Percentiles rank a stretch among this genome's conserved stretches.
Evolutionary conservation across 2,797 vertebrate species (phyloP).

Genomic region (Danio aesculapii): DNA sequence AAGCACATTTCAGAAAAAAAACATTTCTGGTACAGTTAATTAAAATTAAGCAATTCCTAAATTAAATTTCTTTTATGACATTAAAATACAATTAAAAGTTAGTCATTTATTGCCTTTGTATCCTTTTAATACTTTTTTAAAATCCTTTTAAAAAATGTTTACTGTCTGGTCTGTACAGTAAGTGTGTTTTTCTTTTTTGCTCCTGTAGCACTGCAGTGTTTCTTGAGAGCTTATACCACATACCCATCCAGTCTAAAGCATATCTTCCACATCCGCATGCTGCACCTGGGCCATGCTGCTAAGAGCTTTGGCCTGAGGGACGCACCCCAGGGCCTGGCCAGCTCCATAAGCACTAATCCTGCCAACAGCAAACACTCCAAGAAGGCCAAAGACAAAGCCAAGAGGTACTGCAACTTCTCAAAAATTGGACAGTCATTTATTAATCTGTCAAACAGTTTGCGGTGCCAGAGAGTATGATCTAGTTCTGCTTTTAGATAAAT

Average conservation of each 20-base stretch:
- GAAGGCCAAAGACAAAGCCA: conserved; percentile 45
- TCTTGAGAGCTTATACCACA: conserved; percentile 88
- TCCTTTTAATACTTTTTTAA: too few species aligned
- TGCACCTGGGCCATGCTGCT: conserved; percentile 92
- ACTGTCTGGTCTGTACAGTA: neutral
- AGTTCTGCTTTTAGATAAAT: conserved; percentile 33
- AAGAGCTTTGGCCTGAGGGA: conserved; percentile 97
- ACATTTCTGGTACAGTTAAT: neutral
- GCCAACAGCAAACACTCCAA: conserved; percentile 47
- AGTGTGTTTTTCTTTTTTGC: neutral
- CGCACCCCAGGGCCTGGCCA: conserved; percentile 83
- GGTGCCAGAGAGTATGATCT: neutral
- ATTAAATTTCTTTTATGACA: neutral
- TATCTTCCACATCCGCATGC: conserved; percentile 88
- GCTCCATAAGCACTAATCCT: conserved; percentile 25
- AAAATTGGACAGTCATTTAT: neutral
- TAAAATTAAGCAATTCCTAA: neutral
- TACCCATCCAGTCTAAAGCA: conserved; percentile 89
- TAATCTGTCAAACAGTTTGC: conserved; percentile 20
- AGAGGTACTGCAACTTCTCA: conserved; percentile 57
- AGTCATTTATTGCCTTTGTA: neutral
- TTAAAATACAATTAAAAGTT: neutral
- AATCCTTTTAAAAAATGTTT: neutral
- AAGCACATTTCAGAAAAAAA: too few species aligned
- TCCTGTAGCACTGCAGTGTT: conserved; percentile 91